phyloP scores from a whole-genome alignment of 2,797 vertebrate genomes.

The Megaceryle alcyon region DNA sequence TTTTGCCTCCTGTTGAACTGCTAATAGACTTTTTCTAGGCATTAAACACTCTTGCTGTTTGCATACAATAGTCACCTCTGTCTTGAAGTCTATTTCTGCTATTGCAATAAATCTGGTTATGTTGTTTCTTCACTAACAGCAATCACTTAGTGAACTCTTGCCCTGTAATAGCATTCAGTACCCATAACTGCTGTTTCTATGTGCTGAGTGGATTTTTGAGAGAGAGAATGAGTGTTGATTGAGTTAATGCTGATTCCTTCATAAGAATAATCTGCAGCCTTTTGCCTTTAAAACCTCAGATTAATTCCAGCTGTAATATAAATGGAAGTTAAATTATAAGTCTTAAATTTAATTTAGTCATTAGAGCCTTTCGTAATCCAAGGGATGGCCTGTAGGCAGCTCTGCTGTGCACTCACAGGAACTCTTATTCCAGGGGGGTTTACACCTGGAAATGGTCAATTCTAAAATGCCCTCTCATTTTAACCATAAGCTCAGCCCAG shows the following conservation, averaged over 20 bases:
- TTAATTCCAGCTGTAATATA: conserved; percentile 63
- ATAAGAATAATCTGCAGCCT: conserved; percentile 44
- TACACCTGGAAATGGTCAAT: not conserved
- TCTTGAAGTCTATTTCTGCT: not conserved
- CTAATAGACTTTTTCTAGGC: conserved; percentile 3
- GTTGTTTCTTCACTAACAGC: not conserved
- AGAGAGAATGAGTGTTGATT: not conserved
- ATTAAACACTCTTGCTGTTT: not conserved
- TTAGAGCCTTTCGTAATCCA: conserved; percentile 49
- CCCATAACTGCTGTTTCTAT: not conserved
- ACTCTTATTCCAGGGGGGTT: not conserved
- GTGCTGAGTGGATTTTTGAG: not conserved
- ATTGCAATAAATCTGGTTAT: not conserved
- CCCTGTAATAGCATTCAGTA: not conserved
- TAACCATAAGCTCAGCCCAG: not conserved
- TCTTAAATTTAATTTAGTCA: conserved; percentile 69
- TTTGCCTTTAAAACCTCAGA: conserved; percentile 66
- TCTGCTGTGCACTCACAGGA: not conserved
- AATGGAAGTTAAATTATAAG: conserved; percentile 60
- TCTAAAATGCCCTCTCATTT: not conserved
- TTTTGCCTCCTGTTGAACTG: not conserved
- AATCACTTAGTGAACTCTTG: not conserved
- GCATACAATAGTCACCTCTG: not conserved
- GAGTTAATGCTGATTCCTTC: conserved; percentile 43
- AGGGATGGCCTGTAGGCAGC: conserved; percentile 4